Conservation (phyloP, 2,113 vertebrate species). For the Penelope pileata region DNA sequence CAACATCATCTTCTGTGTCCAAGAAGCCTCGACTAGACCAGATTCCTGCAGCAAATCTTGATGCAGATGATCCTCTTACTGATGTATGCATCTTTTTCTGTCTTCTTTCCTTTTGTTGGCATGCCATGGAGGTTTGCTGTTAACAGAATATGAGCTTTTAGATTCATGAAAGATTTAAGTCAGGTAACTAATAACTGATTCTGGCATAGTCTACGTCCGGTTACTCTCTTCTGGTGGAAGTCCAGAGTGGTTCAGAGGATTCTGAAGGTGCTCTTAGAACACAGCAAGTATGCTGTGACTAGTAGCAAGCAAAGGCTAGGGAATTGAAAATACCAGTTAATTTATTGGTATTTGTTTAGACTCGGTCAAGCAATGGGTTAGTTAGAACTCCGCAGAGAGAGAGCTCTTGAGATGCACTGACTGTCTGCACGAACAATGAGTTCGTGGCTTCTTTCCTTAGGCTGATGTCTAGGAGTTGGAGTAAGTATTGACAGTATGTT, state of each 20-base stretch:
- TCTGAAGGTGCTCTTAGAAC: background rate
- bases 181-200: background rate
- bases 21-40: constrained; percentile 97
- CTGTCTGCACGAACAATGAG: background rate
- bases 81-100: constrained; percentile 81
- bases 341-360: background rate
- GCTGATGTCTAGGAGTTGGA: background rate
- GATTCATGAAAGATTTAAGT: background rate
- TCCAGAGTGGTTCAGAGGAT: background rate
- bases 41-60: constrained; percentile 96
- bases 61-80: constrained; percentile 96
- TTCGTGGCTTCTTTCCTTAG: background rate
- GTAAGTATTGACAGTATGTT: background rate
- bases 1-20: constrained; percentile 93
- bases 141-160: background rate
- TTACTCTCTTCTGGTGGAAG: background rate
- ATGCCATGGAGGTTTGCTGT: background rate
- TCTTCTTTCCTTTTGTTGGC: background rate
- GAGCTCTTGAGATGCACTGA: background rate
- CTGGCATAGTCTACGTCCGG: fast-evolving
- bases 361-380: background rate
- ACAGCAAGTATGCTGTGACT: background rate
- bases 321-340: background rate
- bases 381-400: background rate
- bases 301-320: background rate